Base-by-base conservation (phyloP, 2,113 vertebrate species). In the Lagenorhynchus albirostris region DNA sequence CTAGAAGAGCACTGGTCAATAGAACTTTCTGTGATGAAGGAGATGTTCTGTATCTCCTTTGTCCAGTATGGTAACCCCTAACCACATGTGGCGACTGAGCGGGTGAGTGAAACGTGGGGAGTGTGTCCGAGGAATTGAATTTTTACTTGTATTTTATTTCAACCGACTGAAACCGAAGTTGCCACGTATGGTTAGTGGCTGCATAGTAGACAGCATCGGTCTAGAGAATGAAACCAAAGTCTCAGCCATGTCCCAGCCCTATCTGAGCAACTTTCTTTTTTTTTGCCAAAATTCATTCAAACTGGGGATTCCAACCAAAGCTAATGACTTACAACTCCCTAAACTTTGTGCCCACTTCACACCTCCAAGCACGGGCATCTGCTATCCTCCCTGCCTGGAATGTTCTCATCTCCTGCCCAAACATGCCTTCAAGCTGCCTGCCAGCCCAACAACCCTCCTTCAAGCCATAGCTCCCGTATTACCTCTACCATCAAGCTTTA, bases 341-440 rank as follows among this genome's bases (percentile, higher is more conserved):
- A 81, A 95, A 91, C 55, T 44, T 20, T 81, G 91, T 23, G 63
- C 77, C 89, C 55, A 18, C 74, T 71, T 93, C 67, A 83, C 82
- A 83, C 81, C 86, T 89, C 41, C 36, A 6, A 60, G 82, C 55
- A 2, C 20, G 81, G 91, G 58, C 67, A 55, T 89, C 86, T 65
- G 95, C 89, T 83, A 55, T 76, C 89, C 85, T 93, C 73, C 50
- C 62, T 53, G 80, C 81, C 91, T 47, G 67, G 96, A 96, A 91
- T 67, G 94, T 87, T 96, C 92, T 84, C 86, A 53, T 20, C 63
- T 82, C 85, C 50, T 97, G 97, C 96, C 96, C 89, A 60, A 89
- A 95, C 96, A 95, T 3, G 88, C 62, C 95, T 1, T 1, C 47
- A 38, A 80, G 81, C 83, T 84, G 79, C 50, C 58, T 80, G 55